A percentile compares a stretch with the other conserved stretches of the same genome.
These are phyloP conservation scores for Acanthosepion lycidas DNA, from an alignment of 2,888 invertebrate species.

Conservation along the genomic window DNA sequence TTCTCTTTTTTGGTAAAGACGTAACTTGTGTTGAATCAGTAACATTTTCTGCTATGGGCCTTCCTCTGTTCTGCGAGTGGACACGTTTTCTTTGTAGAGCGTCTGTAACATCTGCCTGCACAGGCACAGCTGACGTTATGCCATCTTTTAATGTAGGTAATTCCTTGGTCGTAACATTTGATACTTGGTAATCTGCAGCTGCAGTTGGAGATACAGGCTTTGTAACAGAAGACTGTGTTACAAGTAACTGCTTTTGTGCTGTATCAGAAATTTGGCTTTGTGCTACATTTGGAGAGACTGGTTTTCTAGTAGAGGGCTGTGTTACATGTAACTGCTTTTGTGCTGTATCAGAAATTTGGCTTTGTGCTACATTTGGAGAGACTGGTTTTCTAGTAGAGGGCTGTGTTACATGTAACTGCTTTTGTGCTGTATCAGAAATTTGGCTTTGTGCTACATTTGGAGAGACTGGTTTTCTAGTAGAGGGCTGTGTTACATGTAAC, in stretches of 20 bases:
- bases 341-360: neutral
- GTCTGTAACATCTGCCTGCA: neutral
- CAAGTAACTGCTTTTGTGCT: neutral
- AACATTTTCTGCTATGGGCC: neutral
- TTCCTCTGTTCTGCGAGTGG: neutral
- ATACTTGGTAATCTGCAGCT: neutral
- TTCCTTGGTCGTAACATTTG: neutral
- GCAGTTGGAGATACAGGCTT: constrained; percentile 16
- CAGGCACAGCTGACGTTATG: neutral
- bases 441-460: neutral
- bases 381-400: neutral
- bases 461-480: neutral
- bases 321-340: neutral
- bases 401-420: neutral
- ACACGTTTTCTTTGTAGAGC: neutral
- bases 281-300: neutral
- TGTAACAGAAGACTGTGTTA: neutral
- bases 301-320: neutral
- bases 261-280: neutral
- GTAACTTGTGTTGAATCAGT: neutral
- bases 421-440: neutral
- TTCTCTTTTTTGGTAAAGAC: neutral
- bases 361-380: neutral
- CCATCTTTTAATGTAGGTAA: neutral
- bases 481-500: neutral